Conservation (phyloP, 2,888 invertebrate species). For the Sycophila texana region DNA sequence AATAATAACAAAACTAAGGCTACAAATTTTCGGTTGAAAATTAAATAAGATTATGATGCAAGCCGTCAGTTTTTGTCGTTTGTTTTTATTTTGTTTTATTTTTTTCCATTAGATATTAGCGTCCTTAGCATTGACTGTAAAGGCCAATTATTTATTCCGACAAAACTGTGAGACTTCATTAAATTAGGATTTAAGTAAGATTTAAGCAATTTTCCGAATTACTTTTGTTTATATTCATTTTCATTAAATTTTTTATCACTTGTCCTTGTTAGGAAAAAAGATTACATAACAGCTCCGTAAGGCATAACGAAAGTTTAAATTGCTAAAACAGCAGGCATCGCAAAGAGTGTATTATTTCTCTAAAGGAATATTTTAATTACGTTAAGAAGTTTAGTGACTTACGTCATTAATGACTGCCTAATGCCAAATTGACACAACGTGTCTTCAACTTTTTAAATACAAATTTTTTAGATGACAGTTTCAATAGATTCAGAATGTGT, state of each 20-base stretch:
- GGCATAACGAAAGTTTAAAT: neutral
- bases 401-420: slow-evolving; percentile 70
- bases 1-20: slow-evolving; percentile 11
- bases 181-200: slow-evolving; percentile 49
- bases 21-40: slow-evolving; percentile 20
- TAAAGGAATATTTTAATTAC: slow-evolving; percentile 35
- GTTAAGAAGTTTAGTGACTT: slow-evolving; percentile 45
- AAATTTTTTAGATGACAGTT: slow-evolving; percentile 45
- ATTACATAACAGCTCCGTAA: too few relatives aligned
- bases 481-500: slow-evolving; percentile 44
- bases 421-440: slow-evolving; percentile 68
- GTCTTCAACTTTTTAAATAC: slow-evolving; percentile 50
- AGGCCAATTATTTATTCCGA: slow-evolving; percentile 54
- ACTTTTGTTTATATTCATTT: slow-evolving; percentile 22
- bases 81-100: slow-evolving; percentile 27
- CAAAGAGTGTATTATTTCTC: slow-evolving; percentile 28
- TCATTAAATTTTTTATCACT: neutral
- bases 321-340: slow-evolving; percentile 27
- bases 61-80: slow-evolving; percentile 25
- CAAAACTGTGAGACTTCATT: slow-evolving; percentile 55
- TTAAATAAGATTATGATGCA: slow-evolving; percentile 25
- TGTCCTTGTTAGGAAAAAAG: too few relatives aligned
- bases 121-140: slow-evolving; percentile 26
- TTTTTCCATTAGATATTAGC: slow-evolving; percentile 48
- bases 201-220: slow-evolving; percentile 34